phyloP scores from a whole-genome alignment of 2,113 vertebrate species.

The Anarhynchus alexandrinus region DNA sequence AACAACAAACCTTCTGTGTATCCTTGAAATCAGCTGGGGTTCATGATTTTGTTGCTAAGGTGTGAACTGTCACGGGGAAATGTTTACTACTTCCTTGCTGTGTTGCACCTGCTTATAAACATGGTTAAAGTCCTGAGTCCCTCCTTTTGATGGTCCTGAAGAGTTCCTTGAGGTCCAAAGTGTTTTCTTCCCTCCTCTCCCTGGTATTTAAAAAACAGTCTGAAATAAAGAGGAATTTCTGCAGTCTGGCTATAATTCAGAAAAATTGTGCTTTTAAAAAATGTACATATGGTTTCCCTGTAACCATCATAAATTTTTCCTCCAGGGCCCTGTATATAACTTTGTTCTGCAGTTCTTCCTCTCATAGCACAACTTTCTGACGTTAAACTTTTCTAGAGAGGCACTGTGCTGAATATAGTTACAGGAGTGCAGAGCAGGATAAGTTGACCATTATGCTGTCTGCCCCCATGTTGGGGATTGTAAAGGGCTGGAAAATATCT shows the following conservation, averaged over 20 bases:
- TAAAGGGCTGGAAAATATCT: not conserved
- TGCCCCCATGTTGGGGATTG: not conserved
- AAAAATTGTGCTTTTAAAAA: not conserved
- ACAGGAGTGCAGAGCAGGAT: not conserved
- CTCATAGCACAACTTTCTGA: not conserved
- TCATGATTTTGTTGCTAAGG: not conserved
- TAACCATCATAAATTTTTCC: not conserved
- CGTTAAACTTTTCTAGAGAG: not conserved
- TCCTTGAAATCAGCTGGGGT: not conserved
- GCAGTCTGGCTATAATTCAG: not conserved
- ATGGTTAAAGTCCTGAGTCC: not conserved
- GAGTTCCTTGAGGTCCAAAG: not conserved
- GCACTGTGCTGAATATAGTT: not conserved
- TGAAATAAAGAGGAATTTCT: not conserved
- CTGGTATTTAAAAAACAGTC: not conserved
- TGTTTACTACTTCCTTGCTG: not conserved
- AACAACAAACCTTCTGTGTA: not conserved
- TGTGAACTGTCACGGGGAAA: not conserved
- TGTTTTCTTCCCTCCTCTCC: not conserved
- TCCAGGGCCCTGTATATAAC: not conserved
- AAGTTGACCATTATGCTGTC: not conserved
- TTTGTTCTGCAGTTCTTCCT: not conserved
- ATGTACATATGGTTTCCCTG: not conserved
- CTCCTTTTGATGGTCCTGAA: not conserved
- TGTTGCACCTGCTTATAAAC: not conserved